Base-by-base conservation (phyloP, 2,797 vertebrate species). In the Bucorvus abyssinicus region DNA sequence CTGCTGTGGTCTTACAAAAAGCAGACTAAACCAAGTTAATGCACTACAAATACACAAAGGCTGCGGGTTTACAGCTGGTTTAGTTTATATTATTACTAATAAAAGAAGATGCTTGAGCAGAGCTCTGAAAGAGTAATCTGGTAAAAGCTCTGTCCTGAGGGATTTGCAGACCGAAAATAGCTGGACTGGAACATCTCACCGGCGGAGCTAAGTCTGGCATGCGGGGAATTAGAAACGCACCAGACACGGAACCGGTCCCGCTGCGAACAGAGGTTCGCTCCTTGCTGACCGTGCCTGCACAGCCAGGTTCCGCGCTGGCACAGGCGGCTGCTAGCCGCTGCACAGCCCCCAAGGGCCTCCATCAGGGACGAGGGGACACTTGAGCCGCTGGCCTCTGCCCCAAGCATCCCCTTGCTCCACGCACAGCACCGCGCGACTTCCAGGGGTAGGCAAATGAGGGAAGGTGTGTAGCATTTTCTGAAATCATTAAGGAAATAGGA, bases 271-370 rank as follows among this genome's bases (percentile, higher is more conserved):
- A 64, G 36, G 14, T 30, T 60, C 14, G 2, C 12, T 27, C 60
- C 64, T 56, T 27, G 9, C 21, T 74, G 80, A 7, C 34, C 1
- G 1, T 2, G 4, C 3, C 68, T 27, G 2, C 2, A 2, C 2
- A 30, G 29, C 10, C 14, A 5, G 11, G 8, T 30, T 27, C 20
- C 1, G 14, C 4, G 19, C 19, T 11, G 70, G 44, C 42, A 20
- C 40, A 12, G 65, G 44, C n/a, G 40, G n/a, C 12, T 32, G 9
- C 27, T 32, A 44, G 55, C 10, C 29, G 42, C 12, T 11, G 9
- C 8, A 7, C 16, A 47, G 20, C 47, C 78, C n/a, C 63, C 29
- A 14, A 40, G 24, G 30, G 23, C 18, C n/a, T 22, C 45, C 23
- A 2, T 4, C n/a, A 30, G n/a, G 34, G 40, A 36, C 0, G 1